phyloP scores from a whole-genome alignment of 2,888 invertebrate species.

The Callyntrura sp. region DNA sequence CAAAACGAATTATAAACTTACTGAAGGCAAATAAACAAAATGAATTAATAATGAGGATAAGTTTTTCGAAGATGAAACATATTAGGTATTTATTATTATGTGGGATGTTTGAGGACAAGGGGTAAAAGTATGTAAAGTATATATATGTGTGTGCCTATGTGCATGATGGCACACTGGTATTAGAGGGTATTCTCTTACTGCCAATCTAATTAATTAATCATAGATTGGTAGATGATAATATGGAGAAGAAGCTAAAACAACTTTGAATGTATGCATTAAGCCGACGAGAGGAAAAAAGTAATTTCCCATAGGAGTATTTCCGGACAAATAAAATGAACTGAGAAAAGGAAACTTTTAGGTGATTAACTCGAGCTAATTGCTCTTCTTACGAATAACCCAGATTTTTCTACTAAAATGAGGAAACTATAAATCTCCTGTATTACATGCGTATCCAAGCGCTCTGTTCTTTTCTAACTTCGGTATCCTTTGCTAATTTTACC shows the following conservation, averaged over 20 bases:
- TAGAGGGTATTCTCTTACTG: conserved; percentile 44
- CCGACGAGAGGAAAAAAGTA: not conserved
- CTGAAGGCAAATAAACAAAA: no score
- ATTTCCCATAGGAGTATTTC: conserved; percentile 42
- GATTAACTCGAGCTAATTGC: conserved; percentile 35
- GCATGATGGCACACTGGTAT: not conserved
- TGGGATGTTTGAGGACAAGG: no score
- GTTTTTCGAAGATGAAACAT: no score
- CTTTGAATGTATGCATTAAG: conserved; percentile 20
- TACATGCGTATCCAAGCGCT: no score
- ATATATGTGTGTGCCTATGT: not conserved
- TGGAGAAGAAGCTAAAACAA: not conserved
- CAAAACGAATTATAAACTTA: no score
- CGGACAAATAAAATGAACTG: conserved; percentile 21
- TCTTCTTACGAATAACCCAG: conserved; percentile 18
- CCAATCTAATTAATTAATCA: conserved; percentile 71
- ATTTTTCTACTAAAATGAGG: not conserved
- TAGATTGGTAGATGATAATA: not conserved
- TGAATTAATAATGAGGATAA: no score
- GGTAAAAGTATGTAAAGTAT: no score
- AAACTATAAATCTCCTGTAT: no score
- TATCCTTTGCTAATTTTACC: no score
- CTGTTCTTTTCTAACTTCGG: no score
- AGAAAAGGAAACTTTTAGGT: conserved; percentile 32
- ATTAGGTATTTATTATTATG: no score